phyloP scores from a whole-genome alignment of 92 coral and sea anemone genomes.

The Desmophyllum pertusum region DNA sequence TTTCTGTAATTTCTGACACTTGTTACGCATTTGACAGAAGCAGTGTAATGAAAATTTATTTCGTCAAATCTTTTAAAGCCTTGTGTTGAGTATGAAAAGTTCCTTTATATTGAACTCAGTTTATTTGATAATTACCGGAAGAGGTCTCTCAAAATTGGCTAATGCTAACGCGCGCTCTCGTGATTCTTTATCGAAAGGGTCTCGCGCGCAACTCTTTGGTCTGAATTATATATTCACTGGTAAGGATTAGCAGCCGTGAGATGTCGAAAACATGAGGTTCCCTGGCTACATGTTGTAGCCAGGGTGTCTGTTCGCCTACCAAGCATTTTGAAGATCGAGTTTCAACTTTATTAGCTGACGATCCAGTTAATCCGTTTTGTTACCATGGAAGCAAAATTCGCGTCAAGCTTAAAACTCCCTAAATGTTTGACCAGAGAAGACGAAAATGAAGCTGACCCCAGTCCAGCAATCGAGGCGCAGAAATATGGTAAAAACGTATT shows the following conservation, averaged over 20 bases:
- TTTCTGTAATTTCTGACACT: no score
- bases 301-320: neutral
- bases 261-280: neutral
- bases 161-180: neutral
- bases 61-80: no score
- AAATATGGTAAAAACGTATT: neutral
- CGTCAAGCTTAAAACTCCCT: neutral
- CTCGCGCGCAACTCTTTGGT: no score
- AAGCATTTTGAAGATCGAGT: neutral
- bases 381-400: neutral
- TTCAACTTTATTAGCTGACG: slow-evolving; percentile 10
- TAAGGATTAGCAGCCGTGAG: neutral
- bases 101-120: no score
- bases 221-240: no score
- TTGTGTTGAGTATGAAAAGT: no score
- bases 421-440: slow-evolving; percentile 8
- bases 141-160: no score
- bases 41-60: no score
- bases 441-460: neutral
- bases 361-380: neutral
- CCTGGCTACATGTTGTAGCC: neutral
- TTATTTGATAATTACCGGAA: no score
- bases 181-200: neutral
- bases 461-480: neutral
- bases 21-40: no score